Percentiles rank a stretch among this genome's conserved stretches.
phyloP scores from a whole-genome alignment of 2,113 vertebrate genomes.

The Aegithalos caudatus region DNA sequence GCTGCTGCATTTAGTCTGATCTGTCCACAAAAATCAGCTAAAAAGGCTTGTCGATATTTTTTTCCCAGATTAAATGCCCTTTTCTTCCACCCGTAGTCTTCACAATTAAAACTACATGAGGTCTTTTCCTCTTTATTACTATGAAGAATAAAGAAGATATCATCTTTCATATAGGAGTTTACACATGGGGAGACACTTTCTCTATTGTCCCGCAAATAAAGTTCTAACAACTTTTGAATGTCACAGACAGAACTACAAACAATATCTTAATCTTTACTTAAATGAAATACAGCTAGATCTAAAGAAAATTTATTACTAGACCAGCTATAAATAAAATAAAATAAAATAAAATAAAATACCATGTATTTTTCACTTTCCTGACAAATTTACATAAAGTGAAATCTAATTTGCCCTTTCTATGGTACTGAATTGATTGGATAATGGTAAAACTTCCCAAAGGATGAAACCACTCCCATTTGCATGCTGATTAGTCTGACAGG shows the following conservation, averaged over 20 bases:
- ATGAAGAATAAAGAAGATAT: neutral
- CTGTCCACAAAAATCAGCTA: neutral
- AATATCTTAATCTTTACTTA: neutral
- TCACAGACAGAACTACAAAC: neutral
- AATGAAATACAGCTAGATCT: neutral
- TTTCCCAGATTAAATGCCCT: neutral
- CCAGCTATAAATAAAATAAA: neutral
- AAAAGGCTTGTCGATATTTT: neutral
- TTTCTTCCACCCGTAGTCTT: neutral
- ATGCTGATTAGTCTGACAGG: neutral
- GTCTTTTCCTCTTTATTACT: neutral
- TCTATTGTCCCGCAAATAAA: neutral
- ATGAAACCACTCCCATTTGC: neutral
- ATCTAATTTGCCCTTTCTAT: neutral
- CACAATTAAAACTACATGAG: neutral
- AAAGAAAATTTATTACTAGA: neutral
- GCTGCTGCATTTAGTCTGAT: neutral
- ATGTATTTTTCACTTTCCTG: neutral
- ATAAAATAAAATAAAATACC: neutral
- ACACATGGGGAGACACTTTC: neutral
- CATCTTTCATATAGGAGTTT: neutral
- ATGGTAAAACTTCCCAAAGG: neutral
- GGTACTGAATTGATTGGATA: neutral
- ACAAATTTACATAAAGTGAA: neutral
- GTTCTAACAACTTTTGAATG: neutral